Percentiles rank a stretch among this genome's conserved stretches.
Evolutionary conservation across 2,888 invertebrate genomes (phyloP).

Genomic region (Mythimna vitellina): DNA sequence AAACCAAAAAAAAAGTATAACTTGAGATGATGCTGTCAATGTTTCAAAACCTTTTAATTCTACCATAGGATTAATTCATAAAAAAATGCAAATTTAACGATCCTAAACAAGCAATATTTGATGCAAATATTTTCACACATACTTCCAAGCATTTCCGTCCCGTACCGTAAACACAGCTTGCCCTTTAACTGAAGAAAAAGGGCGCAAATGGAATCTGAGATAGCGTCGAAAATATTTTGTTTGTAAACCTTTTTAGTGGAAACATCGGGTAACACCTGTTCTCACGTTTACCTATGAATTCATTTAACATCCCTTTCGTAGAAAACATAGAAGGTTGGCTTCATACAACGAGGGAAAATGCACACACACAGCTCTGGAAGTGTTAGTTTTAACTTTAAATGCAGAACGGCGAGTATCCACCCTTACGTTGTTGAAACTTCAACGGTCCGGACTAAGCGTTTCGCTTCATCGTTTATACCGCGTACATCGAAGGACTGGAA

Average conservation of each 20-base stretch:
- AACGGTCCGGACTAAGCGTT: no score
- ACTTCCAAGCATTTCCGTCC: slow-evolving; percentile 4
- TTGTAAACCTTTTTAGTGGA: slow-evolving; percentile 54
- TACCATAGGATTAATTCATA: not conserved
- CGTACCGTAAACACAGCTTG: slow-evolving; percentile 23
- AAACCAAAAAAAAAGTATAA: no score
- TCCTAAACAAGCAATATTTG: slow-evolving; percentile 13
- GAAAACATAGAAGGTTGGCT: not conserved
- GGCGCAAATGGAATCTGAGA: slow-evolving; percentile 48
- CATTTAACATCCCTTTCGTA: slow-evolving; percentile 32
- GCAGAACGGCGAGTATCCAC: no score
- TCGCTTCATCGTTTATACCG: no score
- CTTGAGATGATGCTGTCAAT: not conserved
- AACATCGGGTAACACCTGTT: slow-evolving; percentile 55
- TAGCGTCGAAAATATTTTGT: slow-evolving; percentile 59
- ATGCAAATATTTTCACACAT: slow-evolving; percentile 13
- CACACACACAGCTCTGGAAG: not conserved
- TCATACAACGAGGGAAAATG: not conserved
- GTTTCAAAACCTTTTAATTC: not conserved
- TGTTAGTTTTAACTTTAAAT: no score
- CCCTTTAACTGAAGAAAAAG: slow-evolving; percentile 54
- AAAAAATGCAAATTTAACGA: not conserved
- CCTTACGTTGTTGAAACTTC: no score
- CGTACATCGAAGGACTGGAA: no score
- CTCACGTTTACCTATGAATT: slow-evolving; percentile 55